These are phyloP conservation scores for Pollenia amentaria DNA, from an alignment of 2,888 invertebrate genomes.

Conservation along the genomic window DNA sequence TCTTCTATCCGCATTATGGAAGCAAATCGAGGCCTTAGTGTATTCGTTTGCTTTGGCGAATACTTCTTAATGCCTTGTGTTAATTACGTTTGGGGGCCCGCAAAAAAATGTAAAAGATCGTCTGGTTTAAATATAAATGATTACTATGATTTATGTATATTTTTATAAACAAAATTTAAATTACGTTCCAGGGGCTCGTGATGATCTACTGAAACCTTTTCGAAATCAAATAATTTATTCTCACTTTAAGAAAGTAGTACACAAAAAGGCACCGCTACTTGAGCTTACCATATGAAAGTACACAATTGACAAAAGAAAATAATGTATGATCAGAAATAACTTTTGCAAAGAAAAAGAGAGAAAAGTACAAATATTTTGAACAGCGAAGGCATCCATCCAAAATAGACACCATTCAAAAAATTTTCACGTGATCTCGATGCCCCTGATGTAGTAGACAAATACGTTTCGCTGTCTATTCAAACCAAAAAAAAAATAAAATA, in stretches of 20 bases:
- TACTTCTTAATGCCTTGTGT: no score
- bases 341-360: not conserved
- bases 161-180: not conserved
- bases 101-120: no score
- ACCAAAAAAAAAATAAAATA: conserved; percentile 24
- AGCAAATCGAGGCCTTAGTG: no score
- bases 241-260: not conserved
- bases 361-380: conserved; percentile 1
- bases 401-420: conserved; percentile 51
- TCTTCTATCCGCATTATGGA: no score
- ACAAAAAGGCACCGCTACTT: not conserved
- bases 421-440: conserved; percentile 71
- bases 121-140: no score
- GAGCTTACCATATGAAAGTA: not conserved
- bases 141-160: not conserved
- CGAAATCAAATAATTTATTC: conserved; percentile 18
- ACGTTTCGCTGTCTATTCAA: conserved; percentile 28
- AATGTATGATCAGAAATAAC: conserved; percentile 20
- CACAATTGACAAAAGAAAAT: conserved; percentile 7
- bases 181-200: not conserved
- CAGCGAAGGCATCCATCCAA: conserved; percentile 39
- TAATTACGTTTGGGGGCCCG: no score
- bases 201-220: not conserved
- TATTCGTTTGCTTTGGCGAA: no score
- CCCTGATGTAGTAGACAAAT: conserved; percentile 54